phyloP scores from a whole-genome alignment of 2,797 vertebrate genomes.

The Coilia nasus region DNA sequence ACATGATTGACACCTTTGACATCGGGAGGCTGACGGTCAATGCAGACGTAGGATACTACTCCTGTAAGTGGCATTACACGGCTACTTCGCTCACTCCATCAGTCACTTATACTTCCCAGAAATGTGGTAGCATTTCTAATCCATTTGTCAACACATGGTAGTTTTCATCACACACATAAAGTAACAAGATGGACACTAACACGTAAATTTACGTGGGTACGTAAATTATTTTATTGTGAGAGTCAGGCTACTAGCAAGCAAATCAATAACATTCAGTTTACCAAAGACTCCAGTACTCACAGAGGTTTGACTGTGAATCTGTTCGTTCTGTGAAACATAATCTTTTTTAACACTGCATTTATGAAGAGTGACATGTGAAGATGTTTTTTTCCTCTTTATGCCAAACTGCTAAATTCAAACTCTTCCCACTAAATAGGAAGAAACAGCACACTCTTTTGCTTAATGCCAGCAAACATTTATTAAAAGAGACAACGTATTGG shows the following conservation, averaged over 20 bases:
- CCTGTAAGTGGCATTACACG: constrained; percentile 70
- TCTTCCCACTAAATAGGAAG: too few relatives aligned
- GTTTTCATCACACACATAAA: neutral
- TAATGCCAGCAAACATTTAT: too few relatives aligned
- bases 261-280: constrained; percentile 45
- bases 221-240: constrained; percentile 15
- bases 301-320: constrained; percentile 13
- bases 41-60: constrained; percentile 85
- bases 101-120: too few relatives aligned
- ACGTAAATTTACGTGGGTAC: neutral
- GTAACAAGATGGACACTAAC: neutral
- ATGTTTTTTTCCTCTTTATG: neutral
- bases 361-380: neutral
- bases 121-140: too few relatives aligned
- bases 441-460: too few relatives aligned
- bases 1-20: constrained; percentile 87
- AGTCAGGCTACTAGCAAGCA: neutral
- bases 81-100: too few relatives aligned
- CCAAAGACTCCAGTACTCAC: neutral
- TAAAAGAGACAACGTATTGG: too few relatives aligned
- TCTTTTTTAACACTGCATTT: neutral
- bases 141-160: too few relatives aligned
- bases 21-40: constrained; percentile 84
- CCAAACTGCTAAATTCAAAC: neutral
- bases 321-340: constrained; percentile 11